Evolutionary conservation across 2,797 vertebrate genomes (phyloP).

Genomic region (Aeoliscus strigatus): DNA sequence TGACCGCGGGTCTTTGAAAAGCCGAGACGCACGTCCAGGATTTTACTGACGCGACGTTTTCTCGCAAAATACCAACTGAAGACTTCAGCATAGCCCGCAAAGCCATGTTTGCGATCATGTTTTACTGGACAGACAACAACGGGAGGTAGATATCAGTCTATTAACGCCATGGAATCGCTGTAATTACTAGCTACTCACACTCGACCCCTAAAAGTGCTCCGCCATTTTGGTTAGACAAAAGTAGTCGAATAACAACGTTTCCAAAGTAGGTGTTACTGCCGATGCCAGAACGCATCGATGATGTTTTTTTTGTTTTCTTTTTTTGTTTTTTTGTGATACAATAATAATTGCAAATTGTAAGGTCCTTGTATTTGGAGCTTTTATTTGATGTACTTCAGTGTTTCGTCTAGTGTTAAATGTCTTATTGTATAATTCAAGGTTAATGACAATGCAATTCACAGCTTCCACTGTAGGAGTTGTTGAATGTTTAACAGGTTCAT

Average conservation of each 20-base stretch:
- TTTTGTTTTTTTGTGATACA: too few species aligned
- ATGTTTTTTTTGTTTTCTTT: too few species aligned
- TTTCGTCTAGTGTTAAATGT: too few species aligned
- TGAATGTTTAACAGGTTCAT: too few species aligned
- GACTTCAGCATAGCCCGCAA: conserved; percentile 53
- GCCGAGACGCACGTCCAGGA: conserved; percentile 26
- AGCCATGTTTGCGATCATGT: conserved; percentile 47
- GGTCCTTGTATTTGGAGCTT: too few species aligned
- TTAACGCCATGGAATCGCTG: fast-evolving
- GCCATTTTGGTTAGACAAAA: conserved; percentile 67
- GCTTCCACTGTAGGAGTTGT: too few species aligned
- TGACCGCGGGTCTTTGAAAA: conserved; percentile 5
- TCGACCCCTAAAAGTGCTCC: conserved; percentile 53
- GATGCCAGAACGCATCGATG: conserved; percentile 55
- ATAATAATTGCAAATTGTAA: too few species aligned
- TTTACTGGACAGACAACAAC: fast-evolving
- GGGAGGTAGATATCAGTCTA: fast-evolving
- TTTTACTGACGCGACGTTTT: conserved; percentile 24
- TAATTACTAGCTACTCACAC: conserved; percentile 3
- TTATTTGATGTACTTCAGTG: too few species aligned
- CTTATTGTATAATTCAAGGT: too few species aligned
- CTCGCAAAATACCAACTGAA: conserved; percentile 37
- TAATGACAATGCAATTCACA: too few species aligned
- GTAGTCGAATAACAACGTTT: conserved; percentile 5
- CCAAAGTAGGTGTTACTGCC: conserved; percentile 3